phyloP scores from a whole-genome alignment of 2,888 invertebrate species.

The Camponotus fellah region DNA sequence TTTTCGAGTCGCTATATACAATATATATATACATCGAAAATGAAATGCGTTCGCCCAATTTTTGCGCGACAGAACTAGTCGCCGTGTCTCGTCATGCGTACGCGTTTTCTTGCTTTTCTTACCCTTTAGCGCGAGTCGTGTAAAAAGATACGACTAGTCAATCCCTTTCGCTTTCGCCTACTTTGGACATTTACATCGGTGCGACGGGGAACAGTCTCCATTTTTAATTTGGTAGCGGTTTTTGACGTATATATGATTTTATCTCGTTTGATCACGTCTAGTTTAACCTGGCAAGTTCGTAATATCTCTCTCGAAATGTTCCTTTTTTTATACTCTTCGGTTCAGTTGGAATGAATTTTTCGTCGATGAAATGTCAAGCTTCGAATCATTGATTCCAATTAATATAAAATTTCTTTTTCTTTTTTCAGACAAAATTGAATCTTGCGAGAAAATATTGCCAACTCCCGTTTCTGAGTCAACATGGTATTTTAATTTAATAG shows the following conservation, averaged over 20 bases:
- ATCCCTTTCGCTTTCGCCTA: slow-evolving; percentile 70
- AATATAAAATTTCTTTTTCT: neutral
- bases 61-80: slow-evolving; percentile 43
- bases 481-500: neutral
- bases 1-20: neutral
- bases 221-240: slow-evolving; percentile 28
- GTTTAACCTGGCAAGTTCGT: neutral
- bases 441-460: too few relatives aligned
- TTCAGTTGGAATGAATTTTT: neutral
- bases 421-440: neutral
- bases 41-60: slow-evolving; percentile 8
- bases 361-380: neutral
- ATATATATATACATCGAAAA: slow-evolving; percentile 24
- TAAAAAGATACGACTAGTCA: slow-evolving; percentile 33
- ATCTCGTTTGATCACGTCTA: neutral
- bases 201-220: slow-evolving; percentile 41
- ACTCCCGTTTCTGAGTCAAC: neutral
- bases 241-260: slow-evolving; percentile 28
- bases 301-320: neutral
- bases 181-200: slow-evolving; percentile 21
- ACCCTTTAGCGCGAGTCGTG: slow-evolving; percentile 13
- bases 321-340: neutral
- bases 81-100: neutral
- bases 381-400: neutral
- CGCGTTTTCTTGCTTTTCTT: slow-evolving; percentile 22